Conservation (phyloP, 1,140 invertebrate species). For the Camponotus pennsylvanicus region DNA sequence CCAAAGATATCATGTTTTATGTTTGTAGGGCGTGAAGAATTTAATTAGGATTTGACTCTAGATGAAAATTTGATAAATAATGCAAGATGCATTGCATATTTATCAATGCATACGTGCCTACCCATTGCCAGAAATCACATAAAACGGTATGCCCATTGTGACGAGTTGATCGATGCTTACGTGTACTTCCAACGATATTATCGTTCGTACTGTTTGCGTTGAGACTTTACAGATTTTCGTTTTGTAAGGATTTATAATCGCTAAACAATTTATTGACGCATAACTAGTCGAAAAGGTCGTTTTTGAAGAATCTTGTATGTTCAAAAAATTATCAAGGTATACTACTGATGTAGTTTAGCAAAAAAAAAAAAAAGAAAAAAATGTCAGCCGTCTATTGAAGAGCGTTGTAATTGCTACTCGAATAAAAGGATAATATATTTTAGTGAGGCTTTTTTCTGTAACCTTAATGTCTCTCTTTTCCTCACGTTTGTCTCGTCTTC, state of each 20-base stretch:
- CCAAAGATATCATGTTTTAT: slow-evolving; percentile 71
- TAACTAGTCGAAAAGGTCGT: slow-evolving; percentile 63
- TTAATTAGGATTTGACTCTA: slow-evolving; percentile 57
- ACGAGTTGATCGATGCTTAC: slow-evolving; percentile 53
- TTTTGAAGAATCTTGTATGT: slow-evolving; percentile 62
- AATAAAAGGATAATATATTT: slow-evolving; percentile 81
- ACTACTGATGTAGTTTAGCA: slow-evolving; percentile 69
- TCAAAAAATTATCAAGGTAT: slow-evolving; percentile 60
- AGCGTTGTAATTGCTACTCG: slow-evolving; percentile 79
- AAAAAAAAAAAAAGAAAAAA: slow-evolving; percentile 34
- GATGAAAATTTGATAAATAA: slow-evolving; percentile 56
- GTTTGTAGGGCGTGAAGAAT: slow-evolving; percentile 62
- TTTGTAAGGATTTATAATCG: slow-evolving; percentile 37
- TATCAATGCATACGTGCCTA: slow-evolving; percentile 62
- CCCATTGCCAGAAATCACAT: slow-evolving; percentile 39
- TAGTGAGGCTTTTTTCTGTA: slow-evolving; percentile 75
- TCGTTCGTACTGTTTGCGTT: slow-evolving; percentile 60
- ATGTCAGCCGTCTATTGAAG: slow-evolving; percentile 72
- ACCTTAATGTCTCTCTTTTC: slow-evolving; percentile 72
- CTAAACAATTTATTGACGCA: slow-evolving; percentile 50
- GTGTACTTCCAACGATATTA: slow-evolving; percentile 41
- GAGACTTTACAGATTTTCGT: slow-evolving; percentile 51
- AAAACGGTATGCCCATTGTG: slow-evolving; percentile 43
- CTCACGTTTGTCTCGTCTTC: slow-evolving; percentile 46
- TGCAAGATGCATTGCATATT: slow-evolving; percentile 59